Evolutionary conservation across 2,113 vertebrate species (phyloP).

Genomic region (Gymnorhina tibicen): DNA sequence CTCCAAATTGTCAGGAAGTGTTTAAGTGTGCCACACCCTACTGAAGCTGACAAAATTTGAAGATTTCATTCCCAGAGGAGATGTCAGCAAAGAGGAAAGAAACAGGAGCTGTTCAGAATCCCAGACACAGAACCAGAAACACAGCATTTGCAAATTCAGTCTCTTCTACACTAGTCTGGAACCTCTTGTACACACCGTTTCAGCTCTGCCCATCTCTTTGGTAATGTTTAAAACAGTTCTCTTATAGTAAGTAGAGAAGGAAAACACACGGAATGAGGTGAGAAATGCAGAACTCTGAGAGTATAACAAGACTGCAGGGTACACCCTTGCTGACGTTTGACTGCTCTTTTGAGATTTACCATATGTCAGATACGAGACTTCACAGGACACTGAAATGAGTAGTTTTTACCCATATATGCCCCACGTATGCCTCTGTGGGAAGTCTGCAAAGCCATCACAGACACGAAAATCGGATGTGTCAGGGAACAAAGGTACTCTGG

Average conservation of each 20-base stretch:
- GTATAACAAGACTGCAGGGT: background rate
- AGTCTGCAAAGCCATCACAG: background rate
- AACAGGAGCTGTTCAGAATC: background rate
- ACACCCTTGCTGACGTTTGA: background rate
- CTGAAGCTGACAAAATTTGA: background rate
- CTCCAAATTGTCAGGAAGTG: background rate
- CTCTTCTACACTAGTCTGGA: background rate
- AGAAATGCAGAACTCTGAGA: background rate
- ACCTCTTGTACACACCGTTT: background rate
- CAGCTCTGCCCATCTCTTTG: background rate
- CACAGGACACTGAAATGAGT: background rate
- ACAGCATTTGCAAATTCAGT: background rate
- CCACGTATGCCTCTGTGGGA: background rate
- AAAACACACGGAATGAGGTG: background rate
- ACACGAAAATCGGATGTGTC: fast-evolving
- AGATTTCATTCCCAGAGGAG: background rate
- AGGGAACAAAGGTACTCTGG: background rate
- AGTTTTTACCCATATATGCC: background rate
- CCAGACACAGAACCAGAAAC: background rate
- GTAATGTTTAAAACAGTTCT: background rate
- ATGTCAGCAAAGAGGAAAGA: background rate
- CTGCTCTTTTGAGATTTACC: background rate
- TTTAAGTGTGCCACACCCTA: background rate
- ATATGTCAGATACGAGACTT: background rate
- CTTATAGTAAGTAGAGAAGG: background rate